Percentiles rank a stretch among this genome's conserved stretches.
phyloP scores from a whole-genome alignment of 1,140 invertebrate genomes.

The Panagrolaimus sp. region DNA sequence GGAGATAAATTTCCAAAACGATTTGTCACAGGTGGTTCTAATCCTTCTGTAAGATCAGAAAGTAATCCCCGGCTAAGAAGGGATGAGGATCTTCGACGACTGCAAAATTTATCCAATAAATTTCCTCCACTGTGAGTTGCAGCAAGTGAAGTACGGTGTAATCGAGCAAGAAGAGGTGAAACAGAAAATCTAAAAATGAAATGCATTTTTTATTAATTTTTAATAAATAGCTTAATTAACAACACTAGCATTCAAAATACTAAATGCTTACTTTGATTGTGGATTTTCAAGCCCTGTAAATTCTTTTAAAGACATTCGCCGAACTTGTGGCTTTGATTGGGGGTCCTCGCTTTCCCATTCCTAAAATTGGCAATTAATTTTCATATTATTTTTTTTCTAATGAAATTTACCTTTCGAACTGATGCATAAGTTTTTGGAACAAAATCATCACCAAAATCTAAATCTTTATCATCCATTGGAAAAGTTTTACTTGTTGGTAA shows the following conservation, averaged over 20 bases:
- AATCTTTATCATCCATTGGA: conserved; percentile 21
- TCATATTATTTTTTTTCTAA: conserved; percentile 1
- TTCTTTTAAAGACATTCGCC: conserved; percentile 28
- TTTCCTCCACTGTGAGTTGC: not conserved
- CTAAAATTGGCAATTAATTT: not conserved
- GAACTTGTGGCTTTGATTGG: conserved; percentile 22
- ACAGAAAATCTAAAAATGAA: conserved; percentile 8
- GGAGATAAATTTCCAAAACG: conserved; percentile 7
- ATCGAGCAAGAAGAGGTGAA: not conserved
- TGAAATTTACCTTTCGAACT: not conserved
- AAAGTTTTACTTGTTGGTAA: conserved; percentile 24
- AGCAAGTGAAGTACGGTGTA: conserved; percentile 16
- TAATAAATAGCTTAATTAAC: not conserved
- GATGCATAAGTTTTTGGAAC: conserved; percentile 20
- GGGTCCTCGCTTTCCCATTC: not conserved
- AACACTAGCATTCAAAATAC: conserved; percentile 5
- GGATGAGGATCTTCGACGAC: conserved; percentile 24
- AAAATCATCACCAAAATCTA: conserved; percentile 28
- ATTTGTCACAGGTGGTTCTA: conserved; percentile 5
- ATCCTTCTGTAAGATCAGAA: not conserved
- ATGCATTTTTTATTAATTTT: not conserved
- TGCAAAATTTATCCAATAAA: conserved; percentile 17
- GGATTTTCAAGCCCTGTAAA: conserved; percentile 24
- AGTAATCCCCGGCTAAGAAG: not conserved
- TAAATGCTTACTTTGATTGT: conserved; percentile 20